Evolutionary conservation across 2,888 invertebrate genomes (phyloP).

Genomic region (Danaus chrysippus): DNA sequence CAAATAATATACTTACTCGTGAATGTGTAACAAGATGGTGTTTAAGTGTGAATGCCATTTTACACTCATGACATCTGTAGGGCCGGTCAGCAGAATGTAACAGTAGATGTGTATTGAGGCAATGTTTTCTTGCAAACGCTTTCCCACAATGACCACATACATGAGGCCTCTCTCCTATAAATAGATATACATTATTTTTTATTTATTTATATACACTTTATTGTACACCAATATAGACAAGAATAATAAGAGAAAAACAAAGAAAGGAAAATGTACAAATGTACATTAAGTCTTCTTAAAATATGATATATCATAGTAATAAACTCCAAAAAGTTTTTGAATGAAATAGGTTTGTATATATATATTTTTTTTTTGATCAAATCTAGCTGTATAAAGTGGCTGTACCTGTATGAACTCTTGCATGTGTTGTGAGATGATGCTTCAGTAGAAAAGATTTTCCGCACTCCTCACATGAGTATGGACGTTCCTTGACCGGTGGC

Average conservation of each 20-base stretch:
- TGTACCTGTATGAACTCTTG: slow-evolving; percentile 87
- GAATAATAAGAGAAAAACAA: no score
- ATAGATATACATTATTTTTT: slow-evolving; percentile 10
- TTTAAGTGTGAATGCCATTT: slow-evolving; percentile 91
- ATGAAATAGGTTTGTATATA: no score
- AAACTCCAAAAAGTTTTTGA: no score
- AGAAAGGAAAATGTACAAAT: no score
- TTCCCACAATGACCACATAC: slow-evolving; percentile 89
- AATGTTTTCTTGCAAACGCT: slow-evolving; percentile 90
- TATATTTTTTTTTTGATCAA: no score
- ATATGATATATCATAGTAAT: no score
- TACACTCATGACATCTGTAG: slow-evolving; percentile 90
- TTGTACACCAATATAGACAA: no score
- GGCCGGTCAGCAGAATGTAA: slow-evolving; percentile 90
- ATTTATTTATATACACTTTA: no score
- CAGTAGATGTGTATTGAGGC: slow-evolving; percentile 89
- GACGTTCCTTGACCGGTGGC: slow-evolving; percentile 82
- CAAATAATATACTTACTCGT: slow-evolving; percentile 71
- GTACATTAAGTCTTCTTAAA: no score
- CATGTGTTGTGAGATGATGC: slow-evolving; percentile 91
- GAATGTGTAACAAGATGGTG: slow-evolving; percentile 90
- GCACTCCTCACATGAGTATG: slow-evolving; percentile 90
- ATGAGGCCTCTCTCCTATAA: slow-evolving; percentile 85
- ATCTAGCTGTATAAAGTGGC: slow-evolving; percentile 9
- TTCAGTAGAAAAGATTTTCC: slow-evolving; percentile 91